Evolutionary conservation across 2,888 invertebrate genomes (phyloP).

Genomic region (Aproaerema taeniolella): DNA sequence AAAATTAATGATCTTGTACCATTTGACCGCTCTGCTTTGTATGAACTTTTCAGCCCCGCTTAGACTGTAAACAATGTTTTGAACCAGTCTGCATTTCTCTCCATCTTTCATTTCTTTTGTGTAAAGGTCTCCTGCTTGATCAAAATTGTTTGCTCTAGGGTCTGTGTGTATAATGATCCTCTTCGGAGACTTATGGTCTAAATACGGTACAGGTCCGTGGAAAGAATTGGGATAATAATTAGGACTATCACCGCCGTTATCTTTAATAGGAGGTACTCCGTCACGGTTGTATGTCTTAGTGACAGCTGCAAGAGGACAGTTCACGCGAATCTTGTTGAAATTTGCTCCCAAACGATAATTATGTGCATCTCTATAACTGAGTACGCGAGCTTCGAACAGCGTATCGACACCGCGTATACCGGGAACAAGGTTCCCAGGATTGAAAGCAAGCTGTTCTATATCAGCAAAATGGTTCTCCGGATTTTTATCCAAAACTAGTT

Average conservation of each 20-base stretch:
- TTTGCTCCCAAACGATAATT: conserved; percentile 90
- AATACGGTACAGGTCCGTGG: conserved; percentile 84
- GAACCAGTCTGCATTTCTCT: conserved; percentile 83
- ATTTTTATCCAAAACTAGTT: conserved; percentile 87
- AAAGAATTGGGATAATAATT: conserved; percentile 98
- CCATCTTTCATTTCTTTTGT: conserved; percentile 83
- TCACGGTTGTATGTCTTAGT: conserved; percentile 90
- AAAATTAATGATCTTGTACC: not conserved
- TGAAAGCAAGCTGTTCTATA: conserved; percentile 91
- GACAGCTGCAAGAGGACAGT: conserved; percentile 87
- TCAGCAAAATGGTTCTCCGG: conserved; percentile 92
- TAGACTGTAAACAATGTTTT: conserved; percentile 88
- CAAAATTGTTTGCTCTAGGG: conserved; percentile 89
- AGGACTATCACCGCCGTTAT: conserved; percentile 91
- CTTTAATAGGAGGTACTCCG: conserved; percentile 84
- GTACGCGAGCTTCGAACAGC: conserved; percentile 89
- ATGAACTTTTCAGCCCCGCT: conserved; percentile 86
- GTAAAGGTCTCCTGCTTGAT: conserved; percentile 89
- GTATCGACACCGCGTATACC: conserved; percentile 91
- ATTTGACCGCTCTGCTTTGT: conserved; percentile 80
- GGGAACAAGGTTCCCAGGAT: conserved; percentile 89
- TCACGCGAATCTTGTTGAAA: conserved; percentile 92
- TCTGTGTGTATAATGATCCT: conserved; percentile 79
- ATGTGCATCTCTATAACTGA: conserved; percentile 93
- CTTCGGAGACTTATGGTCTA: conserved; percentile 71